Conservation (phyloP, 2,888 invertebrate genomes). For the Pollenia labialis region DNA sequence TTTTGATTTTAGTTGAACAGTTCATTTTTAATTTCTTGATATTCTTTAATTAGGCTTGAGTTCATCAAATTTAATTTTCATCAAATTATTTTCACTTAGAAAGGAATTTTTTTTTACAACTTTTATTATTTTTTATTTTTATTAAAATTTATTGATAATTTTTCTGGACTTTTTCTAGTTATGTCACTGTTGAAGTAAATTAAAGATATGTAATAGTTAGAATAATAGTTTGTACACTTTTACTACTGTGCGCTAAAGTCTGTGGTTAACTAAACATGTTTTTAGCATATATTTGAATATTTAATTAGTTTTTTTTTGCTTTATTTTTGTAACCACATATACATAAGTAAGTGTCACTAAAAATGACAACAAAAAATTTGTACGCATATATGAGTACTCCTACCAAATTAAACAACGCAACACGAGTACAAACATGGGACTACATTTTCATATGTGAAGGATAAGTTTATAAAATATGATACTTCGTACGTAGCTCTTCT, state of each 20-base stretch:
- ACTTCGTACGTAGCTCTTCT: neutral
- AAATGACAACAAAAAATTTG: constrained; percentile 25
- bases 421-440: neutral
- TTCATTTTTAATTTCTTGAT: no score
- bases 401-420: neutral
- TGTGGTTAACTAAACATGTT: constrained; percentile 40
- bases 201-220: neutral
- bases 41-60: no score
- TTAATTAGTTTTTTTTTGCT: neutral
- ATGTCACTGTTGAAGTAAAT: neutral
- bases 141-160: no score
- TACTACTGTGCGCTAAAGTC: neutral
- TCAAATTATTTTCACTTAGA: no score
- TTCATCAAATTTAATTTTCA: no score
- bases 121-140: no score
- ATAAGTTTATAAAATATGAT: neutral
- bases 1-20: no score
- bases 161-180: no score
- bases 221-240: neutral
- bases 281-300: constrained; percentile 40
- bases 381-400: neutral
- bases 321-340: constrained; percentile 5
- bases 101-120: no score
- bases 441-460: neutral
- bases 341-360: constrained; percentile 8